Evolutionary conservation across 2,113 vertebrate genomes (phyloP).

Genomic region (Colinus virginianus): DNA sequence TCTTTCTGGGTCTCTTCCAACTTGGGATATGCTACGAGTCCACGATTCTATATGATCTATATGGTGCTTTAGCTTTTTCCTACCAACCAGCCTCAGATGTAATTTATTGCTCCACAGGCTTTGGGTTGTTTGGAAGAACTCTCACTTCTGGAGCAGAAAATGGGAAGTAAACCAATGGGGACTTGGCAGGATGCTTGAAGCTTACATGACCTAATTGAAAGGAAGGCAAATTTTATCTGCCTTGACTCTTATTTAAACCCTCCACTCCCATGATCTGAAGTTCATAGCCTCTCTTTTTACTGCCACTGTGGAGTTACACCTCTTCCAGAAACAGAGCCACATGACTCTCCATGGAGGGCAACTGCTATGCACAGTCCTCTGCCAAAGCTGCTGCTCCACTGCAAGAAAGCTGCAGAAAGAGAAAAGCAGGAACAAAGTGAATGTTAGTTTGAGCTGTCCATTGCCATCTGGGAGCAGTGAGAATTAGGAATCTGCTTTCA

Average conservation of each 20-base stretch:
- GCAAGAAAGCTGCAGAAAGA: neutral
- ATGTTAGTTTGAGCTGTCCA: neutral
- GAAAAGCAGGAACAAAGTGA: neutral
- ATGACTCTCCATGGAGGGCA: constrained; percentile 17
- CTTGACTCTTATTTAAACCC: constrained; percentile 16
- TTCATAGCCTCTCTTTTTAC: constrained; percentile 16
- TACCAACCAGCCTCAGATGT: neutral
- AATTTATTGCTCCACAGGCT: neutral
- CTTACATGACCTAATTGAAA: constrained; percentile 36
- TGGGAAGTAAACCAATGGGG: neutral
- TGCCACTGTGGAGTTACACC: neutral
- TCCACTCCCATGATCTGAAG: neutral
- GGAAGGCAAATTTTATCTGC: constrained; percentile 19
- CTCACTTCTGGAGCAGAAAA: neutral
- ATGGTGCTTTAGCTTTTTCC: neutral
- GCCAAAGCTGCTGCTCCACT: neutral
- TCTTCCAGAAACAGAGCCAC: neutral
- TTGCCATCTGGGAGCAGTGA: neutral
- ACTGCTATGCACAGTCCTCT: neutral
- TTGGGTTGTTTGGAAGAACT: neutral
- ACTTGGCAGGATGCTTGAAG: neutral
- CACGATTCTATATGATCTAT: no score
- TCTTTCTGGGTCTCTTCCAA: no score
- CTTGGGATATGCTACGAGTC: no score
- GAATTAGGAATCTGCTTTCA: neutral